Percentiles rank a stretch among this genome's conserved stretches.
Evolutionary conservation across 2,888 invertebrate species (phyloP).

Genomic region (Lucinisca nassula): DNA sequence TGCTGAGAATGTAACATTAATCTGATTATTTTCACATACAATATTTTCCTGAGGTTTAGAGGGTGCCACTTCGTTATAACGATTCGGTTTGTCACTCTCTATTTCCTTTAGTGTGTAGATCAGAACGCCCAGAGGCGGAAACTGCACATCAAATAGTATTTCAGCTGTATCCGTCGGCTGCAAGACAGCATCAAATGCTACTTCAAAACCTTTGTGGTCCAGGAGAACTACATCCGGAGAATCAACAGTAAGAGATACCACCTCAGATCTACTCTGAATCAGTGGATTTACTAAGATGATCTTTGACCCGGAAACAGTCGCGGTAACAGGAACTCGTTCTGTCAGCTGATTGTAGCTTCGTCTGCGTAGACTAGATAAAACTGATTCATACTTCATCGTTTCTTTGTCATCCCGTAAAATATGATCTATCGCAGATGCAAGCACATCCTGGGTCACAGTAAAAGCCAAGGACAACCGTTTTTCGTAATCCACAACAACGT

Average conservation of each 20-base stretch:
- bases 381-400: background rate
- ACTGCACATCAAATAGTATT: conserved; percentile 48
- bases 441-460: conserved; percentile 39
- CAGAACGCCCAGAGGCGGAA: conserved; percentile 57
- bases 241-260: conserved; percentile 34
- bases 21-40: conserved; percentile 46
- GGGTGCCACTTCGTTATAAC: background rate
- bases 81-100: background rate
- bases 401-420: conserved; percentile 10
- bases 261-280: conserved; percentile 47
- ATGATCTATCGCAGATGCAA: conserved; percentile 36
- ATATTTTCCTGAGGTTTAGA: background rate
- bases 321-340: conserved; percentile 31
- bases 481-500: conserved; percentile 96
- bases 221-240: conserved; percentile 32
- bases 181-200: conserved; percentile 36
- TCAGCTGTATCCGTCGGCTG: background rate
- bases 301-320: conserved; percentile 26
- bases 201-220: conserved; percentile 36
- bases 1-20: conserved; percentile 61
- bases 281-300: conserved; percentile 58
- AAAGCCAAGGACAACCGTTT: conserved; percentile 70
- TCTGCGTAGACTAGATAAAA: background rate
- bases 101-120: conserved; percentile 43
- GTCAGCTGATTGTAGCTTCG: conserved; percentile 30